A percentile compares a stretch with the other conserved stretches of the same genome.
These are phyloP conservation scores for Ariopsis seemanni DNA, from an alignment of 2,113 vertebrate species.

Conservation along the genomic window DNA sequence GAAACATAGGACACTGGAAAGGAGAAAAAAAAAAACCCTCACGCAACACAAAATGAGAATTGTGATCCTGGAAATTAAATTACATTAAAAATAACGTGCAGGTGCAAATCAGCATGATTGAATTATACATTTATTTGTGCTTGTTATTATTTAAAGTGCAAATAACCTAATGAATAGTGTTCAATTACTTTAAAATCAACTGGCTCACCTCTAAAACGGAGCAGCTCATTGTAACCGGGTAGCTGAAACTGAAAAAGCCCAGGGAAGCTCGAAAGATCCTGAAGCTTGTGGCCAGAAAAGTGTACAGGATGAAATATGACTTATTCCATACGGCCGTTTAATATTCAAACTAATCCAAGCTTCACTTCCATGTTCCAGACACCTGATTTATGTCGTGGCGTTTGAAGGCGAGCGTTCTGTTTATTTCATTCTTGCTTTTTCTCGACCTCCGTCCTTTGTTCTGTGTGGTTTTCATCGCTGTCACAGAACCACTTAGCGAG, in stretches of 20 bases:
- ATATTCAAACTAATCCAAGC: not conserved
- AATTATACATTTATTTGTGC: no score
- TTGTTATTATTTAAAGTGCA: no score
- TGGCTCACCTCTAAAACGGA: no score
- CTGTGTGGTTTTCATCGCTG: not conserved
- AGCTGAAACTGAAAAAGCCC: not conserved
- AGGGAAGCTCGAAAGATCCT: no score
- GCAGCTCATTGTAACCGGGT: no score
- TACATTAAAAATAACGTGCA: no score
- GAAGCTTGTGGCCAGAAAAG: not conserved
- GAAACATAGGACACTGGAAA: no score
- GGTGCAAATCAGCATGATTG: no score
- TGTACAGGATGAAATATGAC: not conserved
- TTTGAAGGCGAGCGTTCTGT: not conserved
- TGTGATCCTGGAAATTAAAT: no score
- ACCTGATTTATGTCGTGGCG: not conserved
- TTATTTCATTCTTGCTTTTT: not conserved
- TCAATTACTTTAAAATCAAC: no score
- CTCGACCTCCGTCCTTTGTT: not conserved
- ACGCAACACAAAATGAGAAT: no score
- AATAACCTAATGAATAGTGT: not conserved
- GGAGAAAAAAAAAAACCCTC: no score
- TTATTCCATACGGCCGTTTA: not conserved
- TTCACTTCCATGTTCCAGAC: not conserved
- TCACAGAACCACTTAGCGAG: not conserved